Evolutionary conservation across 1,140 invertebrate genomes (phyloP).

Genomic region (Drosophila bocqueti): DNA sequence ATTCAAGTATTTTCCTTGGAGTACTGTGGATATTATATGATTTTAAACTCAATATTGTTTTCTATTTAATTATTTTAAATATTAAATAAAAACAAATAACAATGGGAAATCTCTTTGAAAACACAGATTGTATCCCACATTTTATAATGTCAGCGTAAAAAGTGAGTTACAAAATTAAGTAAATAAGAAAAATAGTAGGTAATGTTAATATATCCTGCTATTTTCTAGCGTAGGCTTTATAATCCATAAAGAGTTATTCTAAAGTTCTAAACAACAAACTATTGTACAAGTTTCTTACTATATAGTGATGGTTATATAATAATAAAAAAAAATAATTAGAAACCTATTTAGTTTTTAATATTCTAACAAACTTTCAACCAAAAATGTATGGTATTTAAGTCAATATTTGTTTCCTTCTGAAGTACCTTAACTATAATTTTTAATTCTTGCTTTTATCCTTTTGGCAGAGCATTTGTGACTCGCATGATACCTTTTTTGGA

Average conservation of each 20-base stretch:
- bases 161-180: background rate
- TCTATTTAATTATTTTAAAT: background rate
- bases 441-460: background rate
- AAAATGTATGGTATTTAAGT: too few species aligned
- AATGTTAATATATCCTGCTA: background rate
- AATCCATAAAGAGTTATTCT: too few species aligned
- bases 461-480: slow-evolving; percentile 2
- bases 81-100: background rate
- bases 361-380: too few species aligned
- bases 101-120: background rate
- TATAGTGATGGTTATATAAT: too few species aligned
- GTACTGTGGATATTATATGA: background rate
- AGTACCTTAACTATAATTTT: background rate
- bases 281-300: too few species aligned
- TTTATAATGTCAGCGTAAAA: background rate
- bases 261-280: too few species aligned
- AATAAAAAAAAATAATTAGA: too few species aligned
- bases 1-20: background rate
- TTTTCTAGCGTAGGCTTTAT: background rate
- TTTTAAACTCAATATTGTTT: too few species aligned
- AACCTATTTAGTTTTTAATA: too few species aligned
- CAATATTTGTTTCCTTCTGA: too few species aligned
- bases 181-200: too few species aligned
- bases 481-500: background rate
- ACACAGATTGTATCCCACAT: background rate